Conservation (phyloP, 1,140 invertebrate genomes). For the Penaeus japonicus region DNA sequence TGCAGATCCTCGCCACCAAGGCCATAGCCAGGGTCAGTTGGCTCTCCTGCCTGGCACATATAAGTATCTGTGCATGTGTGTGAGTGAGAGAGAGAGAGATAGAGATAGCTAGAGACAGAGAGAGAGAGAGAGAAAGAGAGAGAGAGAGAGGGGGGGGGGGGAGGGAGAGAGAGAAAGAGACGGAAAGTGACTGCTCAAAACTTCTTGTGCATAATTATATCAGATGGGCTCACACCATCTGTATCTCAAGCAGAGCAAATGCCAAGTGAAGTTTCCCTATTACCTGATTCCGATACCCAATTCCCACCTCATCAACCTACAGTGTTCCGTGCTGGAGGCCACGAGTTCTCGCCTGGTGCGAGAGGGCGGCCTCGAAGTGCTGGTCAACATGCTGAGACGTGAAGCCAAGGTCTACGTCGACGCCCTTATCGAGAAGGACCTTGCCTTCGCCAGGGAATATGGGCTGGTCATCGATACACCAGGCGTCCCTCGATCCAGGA, state of each 20-base stretch:
- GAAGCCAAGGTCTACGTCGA: slow-evolving; percentile 17
- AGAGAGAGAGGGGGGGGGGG: too few relatives aligned
- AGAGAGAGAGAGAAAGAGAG: too few relatives aligned
- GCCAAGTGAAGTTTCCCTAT: too few relatives aligned
- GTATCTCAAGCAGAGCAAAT: too few relatives aligned
- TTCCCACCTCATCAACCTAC: background rate
- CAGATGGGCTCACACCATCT: too few relatives aligned
- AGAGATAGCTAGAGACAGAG: too few relatives aligned
- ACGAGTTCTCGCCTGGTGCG: slow-evolving; percentile 32
- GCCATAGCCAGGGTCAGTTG: slow-evolving; percentile 29
- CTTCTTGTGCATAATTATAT: too few relatives aligned
- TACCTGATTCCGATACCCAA: too few relatives aligned
- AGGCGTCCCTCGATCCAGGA: slow-evolving; percentile 20
- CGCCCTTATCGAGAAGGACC: slow-evolving; percentile 34
- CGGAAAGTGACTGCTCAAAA: too few relatives aligned
- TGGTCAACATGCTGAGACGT: slow-evolving; percentile 1
- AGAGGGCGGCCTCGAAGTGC: slow-evolving; percentile 29
- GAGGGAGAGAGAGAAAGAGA: too few relatives aligned
- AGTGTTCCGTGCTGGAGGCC: slow-evolving; percentile 45
- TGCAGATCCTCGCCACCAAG: slow-evolving; percentile 41
- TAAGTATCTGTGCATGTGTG: too few relatives aligned
- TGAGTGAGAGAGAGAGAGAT: too few relatives aligned
- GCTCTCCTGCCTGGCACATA: background rate
- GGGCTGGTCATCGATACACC: slow-evolving; percentile 6
- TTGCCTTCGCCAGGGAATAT: slow-evolving; percentile 35